Evolutionary conservation across 1,140 invertebrate species (phyloP).

Genomic region (Drosophila sp.): DNA sequence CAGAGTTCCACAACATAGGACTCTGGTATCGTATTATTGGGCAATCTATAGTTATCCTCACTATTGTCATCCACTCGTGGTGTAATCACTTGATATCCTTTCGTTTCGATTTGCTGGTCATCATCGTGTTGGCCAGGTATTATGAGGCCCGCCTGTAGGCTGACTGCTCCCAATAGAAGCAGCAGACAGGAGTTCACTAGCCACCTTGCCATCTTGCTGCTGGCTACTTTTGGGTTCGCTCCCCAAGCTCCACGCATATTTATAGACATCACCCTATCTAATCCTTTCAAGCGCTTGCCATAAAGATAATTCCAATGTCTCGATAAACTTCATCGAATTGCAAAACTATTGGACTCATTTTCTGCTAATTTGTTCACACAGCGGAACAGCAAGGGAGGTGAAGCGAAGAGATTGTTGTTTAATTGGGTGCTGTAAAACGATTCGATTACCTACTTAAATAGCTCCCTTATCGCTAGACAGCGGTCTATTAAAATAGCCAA

Average conservation of each 20-base stretch:
- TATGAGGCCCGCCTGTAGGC: slow-evolving; percentile 45
- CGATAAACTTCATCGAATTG: slow-evolving; percentile 25
- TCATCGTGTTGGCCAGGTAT: slow-evolving; percentile 16
- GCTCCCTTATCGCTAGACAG: slow-evolving; percentile 5
- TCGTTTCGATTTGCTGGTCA: slow-evolving; percentile 54
- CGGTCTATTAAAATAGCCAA: neutral
- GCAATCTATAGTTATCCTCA: slow-evolving; percentile 84
- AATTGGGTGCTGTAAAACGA: neutral
- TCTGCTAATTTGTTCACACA: neutral
- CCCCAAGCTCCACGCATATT: slow-evolving; percentile 32
- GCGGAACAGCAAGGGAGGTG: neutral
- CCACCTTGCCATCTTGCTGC: slow-evolving; percentile 84
- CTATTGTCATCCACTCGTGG: slow-evolving; percentile 59
- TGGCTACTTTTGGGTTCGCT: slow-evolving; percentile 86
- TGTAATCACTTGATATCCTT: slow-evolving; percentile 25
- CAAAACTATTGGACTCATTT: slow-evolving; percentile 11
- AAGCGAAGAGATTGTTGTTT: neutral
- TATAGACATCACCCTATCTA: slow-evolving; percentile 56
- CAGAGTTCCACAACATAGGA: slow-evolving; percentile 87
- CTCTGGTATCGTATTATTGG: slow-evolving; percentile 84
- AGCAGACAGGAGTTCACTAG: slow-evolving; percentile 41
- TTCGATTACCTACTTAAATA: slow-evolving; percentile 3
- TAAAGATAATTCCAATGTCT: slow-evolving; percentile 52
- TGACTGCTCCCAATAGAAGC: slow-evolving; percentile 41
- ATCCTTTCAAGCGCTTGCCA: slow-evolving; percentile 36